Evolutionary conservation across 1,140 invertebrate species (phyloP).

Genomic region (Brevipalpus yothersi): DNA sequence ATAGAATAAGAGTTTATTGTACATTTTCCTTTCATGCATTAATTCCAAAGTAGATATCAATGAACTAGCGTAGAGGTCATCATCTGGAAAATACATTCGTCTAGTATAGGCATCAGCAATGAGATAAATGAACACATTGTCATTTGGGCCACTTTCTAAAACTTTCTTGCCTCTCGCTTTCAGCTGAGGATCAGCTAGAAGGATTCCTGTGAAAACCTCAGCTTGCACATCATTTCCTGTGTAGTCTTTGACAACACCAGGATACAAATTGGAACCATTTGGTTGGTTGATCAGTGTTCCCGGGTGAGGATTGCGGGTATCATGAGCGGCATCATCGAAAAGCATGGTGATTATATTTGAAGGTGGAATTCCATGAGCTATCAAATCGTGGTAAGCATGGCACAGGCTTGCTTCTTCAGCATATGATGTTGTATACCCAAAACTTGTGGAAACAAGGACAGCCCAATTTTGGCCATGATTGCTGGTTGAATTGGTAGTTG

Average conservation of each 20-base stretch:
- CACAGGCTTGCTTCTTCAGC: conserved; percentile 36
- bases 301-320: conserved; percentile 27
- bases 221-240: conserved; percentile 16
- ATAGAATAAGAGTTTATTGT: too few species aligned
- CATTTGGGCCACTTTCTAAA: conserved; percentile 28
- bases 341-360: conserved; percentile 36
- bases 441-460: conserved; percentile 21
- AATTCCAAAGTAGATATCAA: too few species aligned
- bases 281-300: conserved; percentile 33
- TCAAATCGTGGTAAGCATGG: conserved; percentile 34
- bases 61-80: too few species aligned
- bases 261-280: conserved; percentile 31
- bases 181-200: conserved; percentile 23
- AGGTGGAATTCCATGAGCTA: conserved; percentile 29
- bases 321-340: conserved; percentile 35
- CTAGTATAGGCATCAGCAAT: conserved; percentile 36
- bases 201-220: conserved; percentile 31
- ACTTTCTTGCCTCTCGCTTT: conserved; percentile 13
- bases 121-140: conserved; percentile 37
- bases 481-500: too few species aligned
- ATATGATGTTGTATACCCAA: conserved; percentile 30
- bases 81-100: conserved; percentile 28
- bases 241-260: conserved; percentile 32
- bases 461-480: too few species aligned
- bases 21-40: too few species aligned